Percentiles rank a stretch among this genome's conserved stretches.
Conservation (phyloP, 2,797 vertebrate species). For the Myotis daubentonii region DNA sequence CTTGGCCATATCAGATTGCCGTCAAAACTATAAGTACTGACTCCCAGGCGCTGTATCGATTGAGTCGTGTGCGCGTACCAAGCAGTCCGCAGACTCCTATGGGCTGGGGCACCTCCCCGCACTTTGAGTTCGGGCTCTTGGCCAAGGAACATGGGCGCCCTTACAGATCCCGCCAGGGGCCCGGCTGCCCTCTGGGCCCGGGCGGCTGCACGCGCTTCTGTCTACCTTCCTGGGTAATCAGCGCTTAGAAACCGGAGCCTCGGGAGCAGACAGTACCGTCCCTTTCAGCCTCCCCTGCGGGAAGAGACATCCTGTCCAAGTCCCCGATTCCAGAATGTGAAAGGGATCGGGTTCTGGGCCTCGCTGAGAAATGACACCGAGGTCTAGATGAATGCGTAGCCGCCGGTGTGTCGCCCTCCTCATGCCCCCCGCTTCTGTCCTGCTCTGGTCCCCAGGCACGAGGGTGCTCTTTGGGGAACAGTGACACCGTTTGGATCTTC, state of each 20-base stretch:
- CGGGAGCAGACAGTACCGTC: neutral
- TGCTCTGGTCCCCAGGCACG: neutral
- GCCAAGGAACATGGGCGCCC: too few relatives aligned
- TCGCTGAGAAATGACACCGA: neutral
- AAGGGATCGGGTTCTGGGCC: neutral
- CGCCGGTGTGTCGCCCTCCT: rapidly evolving
- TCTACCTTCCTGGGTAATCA: neutral
- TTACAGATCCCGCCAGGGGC: too few relatives aligned
- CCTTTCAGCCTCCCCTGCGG: neutral
- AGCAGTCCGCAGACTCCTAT: neutral
- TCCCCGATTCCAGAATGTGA: neutral
- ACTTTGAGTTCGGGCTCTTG: neutral
- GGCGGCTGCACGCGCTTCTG: rapidly evolving
- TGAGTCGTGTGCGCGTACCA: neutral
- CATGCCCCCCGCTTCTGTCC: neutral
- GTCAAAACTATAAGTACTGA: neutral
- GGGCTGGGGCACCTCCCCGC: too few relatives aligned
- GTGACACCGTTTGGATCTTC: neutral
- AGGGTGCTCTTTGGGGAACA: neutral
- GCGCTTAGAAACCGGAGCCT: neutral
- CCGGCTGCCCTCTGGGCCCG: neutral
- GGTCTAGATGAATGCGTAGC: neutral
- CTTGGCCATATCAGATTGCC: neutral
- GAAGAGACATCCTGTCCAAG: neutral
- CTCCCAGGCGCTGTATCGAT: neutral